Evolutionary conservation across 2,888 invertebrate species (phyloP).

Genomic region (Hoplodrina blanda): DNA sequence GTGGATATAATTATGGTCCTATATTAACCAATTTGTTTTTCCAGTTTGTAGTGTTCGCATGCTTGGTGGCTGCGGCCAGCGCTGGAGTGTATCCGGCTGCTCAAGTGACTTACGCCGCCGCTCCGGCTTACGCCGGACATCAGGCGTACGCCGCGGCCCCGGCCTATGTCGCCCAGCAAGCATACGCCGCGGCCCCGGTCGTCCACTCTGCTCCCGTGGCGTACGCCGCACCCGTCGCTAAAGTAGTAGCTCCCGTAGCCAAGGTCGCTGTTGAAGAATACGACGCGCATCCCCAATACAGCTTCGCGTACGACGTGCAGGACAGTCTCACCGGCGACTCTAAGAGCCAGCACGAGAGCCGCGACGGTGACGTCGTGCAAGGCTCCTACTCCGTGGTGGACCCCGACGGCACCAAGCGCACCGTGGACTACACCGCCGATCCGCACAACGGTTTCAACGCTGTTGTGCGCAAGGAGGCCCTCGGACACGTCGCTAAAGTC

Average conservation of each 20-base stretch:
- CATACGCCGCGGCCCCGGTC: slow-evolving; percentile 71
- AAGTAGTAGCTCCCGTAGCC: slow-evolving; percentile 74
- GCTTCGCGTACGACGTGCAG: slow-evolving; percentile 90
- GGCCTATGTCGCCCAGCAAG: slow-evolving; percentile 59
- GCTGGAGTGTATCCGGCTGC: slow-evolving; percentile 79
- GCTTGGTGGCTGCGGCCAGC: slow-evolving; percentile 81
- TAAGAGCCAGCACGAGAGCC: slow-evolving; percentile 85
- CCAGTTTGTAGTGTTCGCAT: slow-evolving; percentile 82
- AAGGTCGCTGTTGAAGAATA: slow-evolving; percentile 77
- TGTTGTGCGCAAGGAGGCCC: slow-evolving; percentile 87
- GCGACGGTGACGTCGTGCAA: slow-evolving; percentile 85
- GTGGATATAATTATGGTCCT: not conserved
- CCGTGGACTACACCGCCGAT: slow-evolving; percentile 89
- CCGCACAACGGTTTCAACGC: slow-evolving; percentile 90
- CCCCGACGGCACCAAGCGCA: slow-evolving; percentile 90
- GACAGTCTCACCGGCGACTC: slow-evolving; percentile 88
- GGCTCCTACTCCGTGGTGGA: slow-evolving; percentile 90
- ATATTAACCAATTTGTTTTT: slow-evolving; percentile 61
- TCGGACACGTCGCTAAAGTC: slow-evolving; percentile 76
- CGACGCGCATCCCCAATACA: slow-evolving; percentile 82
- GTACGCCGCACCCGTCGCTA: slow-evolving; percentile 73
- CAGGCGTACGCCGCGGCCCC: slow-evolving; percentile 63
- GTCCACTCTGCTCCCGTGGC: slow-evolving; percentile 74
- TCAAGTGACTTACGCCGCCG: slow-evolving; percentile 68
- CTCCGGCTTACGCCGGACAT: slow-evolving; percentile 66